Evolutionary conservation across 2,888 invertebrate genomes (phyloP), one percentile per base, ranked within the genome.

Genomic region (Cheilosia vulpina): DNA sequence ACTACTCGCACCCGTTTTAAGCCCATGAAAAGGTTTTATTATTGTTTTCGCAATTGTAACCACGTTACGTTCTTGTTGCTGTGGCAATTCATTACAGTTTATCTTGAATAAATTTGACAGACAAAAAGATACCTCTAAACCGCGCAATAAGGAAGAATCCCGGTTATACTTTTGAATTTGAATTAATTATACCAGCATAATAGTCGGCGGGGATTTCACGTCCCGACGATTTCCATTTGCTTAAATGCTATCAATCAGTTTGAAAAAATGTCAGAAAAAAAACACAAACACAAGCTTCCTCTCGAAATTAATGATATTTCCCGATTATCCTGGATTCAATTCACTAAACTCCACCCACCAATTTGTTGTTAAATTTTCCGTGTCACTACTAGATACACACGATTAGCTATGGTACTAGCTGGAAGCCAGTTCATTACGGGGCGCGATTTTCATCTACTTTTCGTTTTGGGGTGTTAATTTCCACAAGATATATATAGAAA

Each of bases 311-410:
- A 58, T 76, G 58, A 53, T 50, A 60, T 68, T 60, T 34, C 5
- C n/a, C 24, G 68, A 77, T 68, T 60, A 77, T 34, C 53, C 57
- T 58, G 41, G 60, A 76, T 60, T 60, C 31, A 76, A 76, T 68
- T 52, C 68, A 68, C 58, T 77, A 62, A 68, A 77, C 53, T 52
- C 52, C 52, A 68, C 66, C 66, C 17, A 38, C 19, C n/a, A 31
- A 38, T 31, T 52, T n/a, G 50, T 5, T 41, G 9, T 43, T 38
- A 4, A n/a, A 43, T 53, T 41, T 41, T 53, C n/a, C 17, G 38
- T 53, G 41, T 34, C 41, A 53, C n/a, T 24, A 9, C 24, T 52
- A 65, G 41, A 68, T 27, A 69, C n/a, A 69, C 15, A 19, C 19
- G 43, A 52, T 52, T 65, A 65, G 38, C 38, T 41, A n/a, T n/a